A percentile compares a stretch with the other conserved stretches of the same genome.
These are phyloP conservation scores for Actinia equina DNA, from an alignment of 64 coral and sea anemone genomes.

Conservation along the genomic window DNA sequence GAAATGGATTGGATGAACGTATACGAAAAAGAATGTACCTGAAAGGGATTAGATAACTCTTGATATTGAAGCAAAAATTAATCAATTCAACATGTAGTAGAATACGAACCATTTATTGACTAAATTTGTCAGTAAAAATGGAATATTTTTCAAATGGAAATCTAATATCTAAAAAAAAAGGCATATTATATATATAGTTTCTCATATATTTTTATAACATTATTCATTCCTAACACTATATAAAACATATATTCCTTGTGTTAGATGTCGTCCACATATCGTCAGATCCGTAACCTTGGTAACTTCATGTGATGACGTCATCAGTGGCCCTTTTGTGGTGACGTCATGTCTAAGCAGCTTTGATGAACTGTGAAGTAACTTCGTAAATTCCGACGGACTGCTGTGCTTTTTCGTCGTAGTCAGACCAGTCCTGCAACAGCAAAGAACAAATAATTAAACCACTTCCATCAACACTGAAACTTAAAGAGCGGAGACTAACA, in stretches of 20 bases:
- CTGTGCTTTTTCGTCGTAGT: slow-evolving; percentile 84
- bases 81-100: not conserved
- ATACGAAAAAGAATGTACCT: too few species aligned
- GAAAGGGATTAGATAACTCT: too few species aligned
- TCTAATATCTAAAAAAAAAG: not conserved
- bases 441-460: too few species aligned
- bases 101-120: not conserved
- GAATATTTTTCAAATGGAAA: not conserved
- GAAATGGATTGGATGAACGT: too few species aligned
- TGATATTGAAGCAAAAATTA: too few species aligned
- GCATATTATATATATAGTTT: not conserved
- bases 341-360: slow-evolving; percentile 14
- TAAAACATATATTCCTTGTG: not conserved
- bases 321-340: not conserved
- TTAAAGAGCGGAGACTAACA: too few species aligned
- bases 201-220: not conserved
- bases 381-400: slow-evolving; percentile 88
- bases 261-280: not conserved
- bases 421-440: slow-evolving; percentile 86
- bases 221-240: not conserved
- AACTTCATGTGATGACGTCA: not conserved
- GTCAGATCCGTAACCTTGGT: not conserved
- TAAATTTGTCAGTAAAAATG: not conserved
- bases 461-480: too few species aligned
- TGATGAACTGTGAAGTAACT: slow-evolving; percentile 84